Base-by-base conservation (phyloP, 2,797 vertebrate genomes). In the Toxotes lorentzi region DNA sequence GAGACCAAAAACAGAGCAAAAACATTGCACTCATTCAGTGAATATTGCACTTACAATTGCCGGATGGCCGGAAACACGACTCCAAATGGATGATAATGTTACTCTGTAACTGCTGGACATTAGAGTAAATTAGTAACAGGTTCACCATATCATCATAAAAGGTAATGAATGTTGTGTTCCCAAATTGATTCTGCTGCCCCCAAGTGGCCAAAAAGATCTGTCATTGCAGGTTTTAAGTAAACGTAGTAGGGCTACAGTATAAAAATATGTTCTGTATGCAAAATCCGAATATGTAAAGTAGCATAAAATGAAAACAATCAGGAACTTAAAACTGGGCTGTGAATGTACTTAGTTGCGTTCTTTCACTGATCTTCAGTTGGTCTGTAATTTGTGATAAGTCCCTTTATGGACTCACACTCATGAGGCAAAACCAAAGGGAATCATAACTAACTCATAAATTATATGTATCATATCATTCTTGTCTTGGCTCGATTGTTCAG, bases 381-480 rank as follows among this genome's bases (percentile, higher is more conserved):
- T 50, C 34, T 35, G 19, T 67, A 8, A 34, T 41, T 77, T 77
- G 41, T 32, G 61, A 38, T n/a, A 13, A 16, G 41, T 68, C 67
- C 16, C 56, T 76, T 66, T 79, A 60, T 70, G 54, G 76, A 82
- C 74, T 82, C 70, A 86, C 38, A 70, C 21, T 76, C 61, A 66
- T 66, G 69, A 59, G 73, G 32, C 14, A 65, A 81, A 87, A 73
- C 79, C 79, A 67, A 79, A 80, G 38, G 41, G 47, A n/a, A 76
- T 21, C 43, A 57, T 45, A 47, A 47, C 70, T 45, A 66, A 45
- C 10, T 35, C 48, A 41, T n/a, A 56, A 32, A 34, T 57, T 32
- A 23, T 1, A 38, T 30, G 0, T 51, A 17, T 68, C n/a, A 7
- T 8, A 16, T 74, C 7, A 38, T 43, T 66, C 30, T 7, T 19